Evolutionary conservation across 2,113 vertebrate genomes (phyloP), one percentile per base, ranked within the genome.

Genomic region (Osmerus eperlanus): DNA sequence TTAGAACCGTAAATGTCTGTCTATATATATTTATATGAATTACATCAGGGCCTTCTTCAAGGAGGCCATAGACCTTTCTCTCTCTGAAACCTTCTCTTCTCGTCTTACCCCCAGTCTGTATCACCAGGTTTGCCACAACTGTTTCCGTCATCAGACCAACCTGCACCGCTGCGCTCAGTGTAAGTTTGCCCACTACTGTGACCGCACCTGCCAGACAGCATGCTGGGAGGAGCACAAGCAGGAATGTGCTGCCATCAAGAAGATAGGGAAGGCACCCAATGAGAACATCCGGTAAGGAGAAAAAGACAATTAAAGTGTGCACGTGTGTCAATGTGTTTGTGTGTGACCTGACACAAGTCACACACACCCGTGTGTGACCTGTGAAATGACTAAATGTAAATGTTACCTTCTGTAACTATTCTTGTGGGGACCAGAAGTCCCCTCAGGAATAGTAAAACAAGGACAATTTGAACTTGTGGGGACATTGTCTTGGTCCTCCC

Each of bases 201-300:
- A 99, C 86, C 93, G 96, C 28, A 98, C 97, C 62, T 99, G 97
- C 85, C 97, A 99, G 91, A 93, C 90, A 0, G 95, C 94, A 0
- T 94, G 95, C 29, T 99, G 97, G 97, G 85, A 93, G 6, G 94
- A 95, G 74, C 97, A 99, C 90, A 98, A 96, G 86, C 88, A 88
- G 0, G 97, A 99, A 80, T 99, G 97, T 18, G 88, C 87, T 0
- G 95, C 97, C 87, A 92, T 98, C 87, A 97, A 82, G 88, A 94
- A 87, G 67, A 58, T 71, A 0, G 93, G 92, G 71, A 94, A 86
- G 47, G 91, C 85, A 0, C 96, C 96, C 68, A 91, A 87, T 0
- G 94, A 98, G 77, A 96, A 93, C 16, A 83, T 97, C 80, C 94
- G 97, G 97, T 99, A 81, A 93, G 88, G 11, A 4, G 18, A 74